These are phyloP conservation scores for Euclidia mi DNA, from an alignment of 2,888 invertebrate species.

Conservation along the genomic window DNA sequence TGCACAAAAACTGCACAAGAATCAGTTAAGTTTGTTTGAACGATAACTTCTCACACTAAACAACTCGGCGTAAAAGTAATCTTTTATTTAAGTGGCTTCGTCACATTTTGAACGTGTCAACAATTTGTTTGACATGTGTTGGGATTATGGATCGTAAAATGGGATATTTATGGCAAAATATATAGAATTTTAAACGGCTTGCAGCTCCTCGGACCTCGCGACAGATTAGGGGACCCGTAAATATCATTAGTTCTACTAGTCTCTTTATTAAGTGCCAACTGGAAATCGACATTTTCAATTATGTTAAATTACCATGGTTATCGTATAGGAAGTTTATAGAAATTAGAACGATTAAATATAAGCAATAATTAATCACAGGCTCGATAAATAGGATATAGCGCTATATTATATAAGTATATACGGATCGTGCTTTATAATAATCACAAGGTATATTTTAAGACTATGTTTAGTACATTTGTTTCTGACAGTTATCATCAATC, in stretches of 20 bases:
- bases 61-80: slow-evolving; percentile 54
- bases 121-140: slow-evolving; percentile 86
- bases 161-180: slow-evolving; percentile 78
- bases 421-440: no score
- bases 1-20: slow-evolving; percentile 8
- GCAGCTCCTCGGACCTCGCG: slow-evolving; percentile 51
- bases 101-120: slow-evolving; percentile 77
- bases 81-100: slow-evolving; percentile 73
- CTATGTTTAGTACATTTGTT: no score
- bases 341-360: slow-evolving; percentile 4
- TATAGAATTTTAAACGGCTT: slow-evolving; percentile 79
- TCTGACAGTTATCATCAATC: no score
- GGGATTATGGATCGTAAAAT: slow-evolving; percentile 76
- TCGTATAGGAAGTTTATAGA: slow-evolving; percentile 19
- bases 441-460: no score
- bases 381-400: no score
- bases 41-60: slow-evolving; percentile 49
- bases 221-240: slow-evolving; percentile 50
- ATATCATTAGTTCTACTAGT: slow-evolving; percentile 48
- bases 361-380: neutral
- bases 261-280: slow-evolving; percentile 38
- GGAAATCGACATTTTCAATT: slow-evolving; percentile 25
- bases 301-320: slow-evolving; percentile 31
- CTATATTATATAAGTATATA: no score
- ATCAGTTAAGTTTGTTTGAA: slow-evolving; percentile 26